Evolutionary conservation across 2,797 vertebrate genomes (phyloP), one percentile per base, ranked within the genome.

Genomic region (Okamejei kenojei): DNA sequence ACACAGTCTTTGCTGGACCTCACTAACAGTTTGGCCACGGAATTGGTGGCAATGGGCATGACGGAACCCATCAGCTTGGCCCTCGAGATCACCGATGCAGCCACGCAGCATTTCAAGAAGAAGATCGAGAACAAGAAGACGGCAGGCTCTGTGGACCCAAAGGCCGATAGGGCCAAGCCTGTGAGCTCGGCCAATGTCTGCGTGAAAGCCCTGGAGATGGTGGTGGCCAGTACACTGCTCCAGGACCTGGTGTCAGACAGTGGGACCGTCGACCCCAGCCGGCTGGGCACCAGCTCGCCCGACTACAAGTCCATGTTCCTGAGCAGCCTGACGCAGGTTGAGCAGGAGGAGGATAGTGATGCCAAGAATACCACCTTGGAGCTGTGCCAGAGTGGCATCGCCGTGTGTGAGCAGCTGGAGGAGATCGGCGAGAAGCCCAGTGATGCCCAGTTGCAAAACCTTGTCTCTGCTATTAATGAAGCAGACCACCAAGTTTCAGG

Each of bases 161-260:
- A 79, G 79, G 79, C 79, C 32, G 38, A 76, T 7, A 23, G 1
- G 15, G 68, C 9, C 21, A 15, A 8, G 35, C 45, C 23, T 7
- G 38, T 21, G 23, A 13, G 26, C 35, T 45, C 71, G 11, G 15
- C 7, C 1, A 32, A 38, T 5, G 4, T 92, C 71, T 92, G 35
- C 10, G 35, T 92, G 90, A 92, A 76, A 15, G 90, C 71, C 0
- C 17, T 92, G 71, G 90, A 92, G 90, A 92, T 92, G 90, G 4
- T 92, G 11, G 2, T 92, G 26, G 90, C 58, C 90, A 92, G 35
- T 5, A 23, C 8, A 4, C 21, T 76, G 38, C 71, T 92, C 45
- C 90, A 92, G 23, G 68, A 92, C 45, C 73, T 92, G 2, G 23
- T 92, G 32, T 45, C 71, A 0, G 90, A 35, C 3, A n/a, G 45